Base-by-base conservation (phyloP, 1,140 invertebrate genomes). In the Zaprionus lachaisei region DNA sequence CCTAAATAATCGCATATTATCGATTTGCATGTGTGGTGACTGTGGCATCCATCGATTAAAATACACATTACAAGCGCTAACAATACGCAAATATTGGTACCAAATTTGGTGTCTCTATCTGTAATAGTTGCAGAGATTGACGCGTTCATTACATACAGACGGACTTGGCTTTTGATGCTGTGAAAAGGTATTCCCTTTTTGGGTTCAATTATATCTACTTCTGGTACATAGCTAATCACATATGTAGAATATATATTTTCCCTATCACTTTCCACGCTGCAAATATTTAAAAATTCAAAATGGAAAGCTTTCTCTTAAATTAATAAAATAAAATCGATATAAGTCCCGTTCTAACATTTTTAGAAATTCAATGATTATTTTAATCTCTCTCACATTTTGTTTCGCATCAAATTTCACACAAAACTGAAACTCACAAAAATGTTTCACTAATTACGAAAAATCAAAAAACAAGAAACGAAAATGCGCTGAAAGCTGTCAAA, bases 381-480 rank as follows among this genome's bases (percentile, higher is more conserved):
- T 17, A 17, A 47, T 47, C 41, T 47, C n/a, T 47, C 7, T 47
- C 11, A 9, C 2, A 11, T 17, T n/a, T 44, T n/a, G n/a, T 17
- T 47, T 47, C n/a, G 41, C 41, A 47, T 47, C 41, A 11, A 11
- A 47, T 47, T 47, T 47, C n/a, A 17, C 38, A 44, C 4, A 44
- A 5, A 28, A 28, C 26, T 6, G 26, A 28, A 28, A 7, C 31
- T 31, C 28, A 11, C 31, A 47, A 44, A 44, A 17, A 7, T 44
- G n/a, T 17, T 47, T 47, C n/a, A 47, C n/a, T 47, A 47, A 47
- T 47, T 47, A 17, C 41, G 41, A 47, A 17, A 47, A 47, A 17
- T 17, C n/a, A 17, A 47, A 47, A 7, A 44, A 7, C 6, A 9
- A 17, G 1, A 44, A 7, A 9, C n/a, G 2, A 44, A 44, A 9